Base-by-base conservation (phyloP, 2,888 invertebrate species). In the Caenorhabditis virilis region DNA sequence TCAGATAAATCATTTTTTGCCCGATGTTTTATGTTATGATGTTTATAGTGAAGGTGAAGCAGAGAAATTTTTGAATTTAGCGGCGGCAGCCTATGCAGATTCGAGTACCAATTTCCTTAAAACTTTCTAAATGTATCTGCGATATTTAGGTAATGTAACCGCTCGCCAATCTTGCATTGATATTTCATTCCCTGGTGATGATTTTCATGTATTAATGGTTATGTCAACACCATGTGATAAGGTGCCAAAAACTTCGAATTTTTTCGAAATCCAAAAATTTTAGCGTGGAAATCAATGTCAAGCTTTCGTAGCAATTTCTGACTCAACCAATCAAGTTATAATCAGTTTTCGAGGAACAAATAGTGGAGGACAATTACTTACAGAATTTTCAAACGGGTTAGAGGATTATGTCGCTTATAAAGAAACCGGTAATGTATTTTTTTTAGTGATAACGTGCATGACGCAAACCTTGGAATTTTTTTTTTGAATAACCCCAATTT, bases 161-260 rank as follows among this genome's bases (percentile, higher is more conserved):
- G 62, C 62, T 43, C 53, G 67, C 9, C 55, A 67, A 26, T 52
- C 51, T 13, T 72, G 72, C 43, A 46, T 72, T 35, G 62, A 72
- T 50, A 43, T 65, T 18, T 62, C 68, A 13, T 72, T 43, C 57
- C 72, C 72, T 15, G 57, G 42, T 22, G 63, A 65, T 16, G 30
- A 59, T 16, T 72, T 58, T 42, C 41, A 49, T 20, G 60, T 63
- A 35, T 47, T 60, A 46, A 62, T 65, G 60, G 62, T 65, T 26
- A 62, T 72, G 60, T 62, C 72, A 26, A 52, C 66, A 45, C 63
- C 72, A n/a, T 72, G 72, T 42, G 72, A 72, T 65, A 68, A 66
- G 66, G 72, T 69, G 48, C 48, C 46, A 48, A 43, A 47, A 18
- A 25, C 5, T 38, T 22, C 15, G 26, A 41, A 15, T 22, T 42